phyloP scores from a whole-genome alignment of 2,888 invertebrate species.

The Agriopis aurantiaria region DNA sequence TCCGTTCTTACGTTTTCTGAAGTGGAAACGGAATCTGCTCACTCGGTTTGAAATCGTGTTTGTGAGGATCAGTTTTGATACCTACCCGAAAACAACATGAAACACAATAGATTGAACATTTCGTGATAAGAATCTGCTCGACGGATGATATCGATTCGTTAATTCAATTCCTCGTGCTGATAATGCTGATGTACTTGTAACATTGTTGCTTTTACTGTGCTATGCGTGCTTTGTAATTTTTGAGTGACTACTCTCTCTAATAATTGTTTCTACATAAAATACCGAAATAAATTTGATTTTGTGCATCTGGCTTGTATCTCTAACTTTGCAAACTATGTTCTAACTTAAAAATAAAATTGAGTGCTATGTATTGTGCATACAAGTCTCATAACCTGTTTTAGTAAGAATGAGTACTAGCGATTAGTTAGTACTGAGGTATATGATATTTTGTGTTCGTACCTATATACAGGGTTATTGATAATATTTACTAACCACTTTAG shows the following conservation, averaged over 20 bases:
- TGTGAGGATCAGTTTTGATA: conserved; percentile 40
- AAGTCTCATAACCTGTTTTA: too few relatives aligned
- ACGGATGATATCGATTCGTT: conserved; percentile 35
- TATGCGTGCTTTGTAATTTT: conserved; percentile 7
- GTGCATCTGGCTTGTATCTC: neutral
- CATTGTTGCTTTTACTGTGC: conserved; percentile 2
- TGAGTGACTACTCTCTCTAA: neutral
- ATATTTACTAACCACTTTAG: too few relatives aligned
- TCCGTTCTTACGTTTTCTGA: conserved; percentile 60
- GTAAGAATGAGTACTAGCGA: too few relatives aligned
- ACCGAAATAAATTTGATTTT: neutral
- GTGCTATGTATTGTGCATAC: neutral
- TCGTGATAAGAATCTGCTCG: conserved; percentile 41
- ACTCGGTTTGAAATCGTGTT: conserved; percentile 62
- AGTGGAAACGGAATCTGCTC: conserved; percentile 66
- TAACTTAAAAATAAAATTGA: neutral
- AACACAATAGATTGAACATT: conserved; percentile 46
- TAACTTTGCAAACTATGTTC: neutral
- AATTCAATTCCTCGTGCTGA: conserved; percentile 32
- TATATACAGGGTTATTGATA: too few relatives aligned
- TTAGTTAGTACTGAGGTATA: too few relatives aligned
- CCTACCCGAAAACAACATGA: conserved; percentile 32
- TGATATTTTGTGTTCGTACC: too few relatives aligned
- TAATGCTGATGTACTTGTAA: conserved; percentile 6
- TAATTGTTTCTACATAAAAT: neutral